A percentile compares a stretch with the other conserved stretches of the same genome.
Evolutionary conservation across 2,888 invertebrate species (phyloP).

Genomic region (Eilema sororculum): DNA sequence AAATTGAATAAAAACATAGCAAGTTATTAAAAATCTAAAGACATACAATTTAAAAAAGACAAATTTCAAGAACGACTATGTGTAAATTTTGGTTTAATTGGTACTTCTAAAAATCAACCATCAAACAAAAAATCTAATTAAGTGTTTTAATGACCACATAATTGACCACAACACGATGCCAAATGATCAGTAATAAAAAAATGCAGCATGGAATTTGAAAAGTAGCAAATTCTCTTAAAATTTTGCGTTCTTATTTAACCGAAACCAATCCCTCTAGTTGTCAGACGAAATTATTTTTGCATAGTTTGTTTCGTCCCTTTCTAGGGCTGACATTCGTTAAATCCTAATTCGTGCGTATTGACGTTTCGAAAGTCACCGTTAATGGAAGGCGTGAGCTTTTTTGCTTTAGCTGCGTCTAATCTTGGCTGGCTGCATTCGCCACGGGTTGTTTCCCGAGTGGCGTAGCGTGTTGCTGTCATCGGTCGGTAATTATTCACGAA

Average conservation of each 20-base stretch:
- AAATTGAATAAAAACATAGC: too few species aligned
- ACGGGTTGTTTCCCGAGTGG: conserved; percentile 78
- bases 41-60: not conserved
- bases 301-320: conserved; percentile 59
- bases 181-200: not conserved
- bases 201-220: too few species aligned
- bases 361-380: conserved; percentile 80
- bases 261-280: conserved; percentile 12
- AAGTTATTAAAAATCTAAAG: too few species aligned
- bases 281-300: conserved; percentile 56
- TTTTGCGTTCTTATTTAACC: not conserved
- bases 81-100: not conserved
- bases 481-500: conserved; percentile 82
- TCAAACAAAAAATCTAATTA: not conserved
- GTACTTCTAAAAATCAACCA: not conserved
- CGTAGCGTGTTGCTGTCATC: conserved; percentile 82
- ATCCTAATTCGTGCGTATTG: conserved; percentile 84
- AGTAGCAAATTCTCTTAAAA: not conserved
- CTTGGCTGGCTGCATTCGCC: conserved; percentile 76
- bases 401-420: conserved; percentile 78
- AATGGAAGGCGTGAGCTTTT: conserved; percentile 82
- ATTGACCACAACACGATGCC: too few species aligned
- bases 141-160: not conserved
- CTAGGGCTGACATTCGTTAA: conserved; percentile 67
- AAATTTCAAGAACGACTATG: not conserved